Base-by-base conservation (phyloP, 2,888 invertebrate genomes). In the Apamea epomidion region DNA sequence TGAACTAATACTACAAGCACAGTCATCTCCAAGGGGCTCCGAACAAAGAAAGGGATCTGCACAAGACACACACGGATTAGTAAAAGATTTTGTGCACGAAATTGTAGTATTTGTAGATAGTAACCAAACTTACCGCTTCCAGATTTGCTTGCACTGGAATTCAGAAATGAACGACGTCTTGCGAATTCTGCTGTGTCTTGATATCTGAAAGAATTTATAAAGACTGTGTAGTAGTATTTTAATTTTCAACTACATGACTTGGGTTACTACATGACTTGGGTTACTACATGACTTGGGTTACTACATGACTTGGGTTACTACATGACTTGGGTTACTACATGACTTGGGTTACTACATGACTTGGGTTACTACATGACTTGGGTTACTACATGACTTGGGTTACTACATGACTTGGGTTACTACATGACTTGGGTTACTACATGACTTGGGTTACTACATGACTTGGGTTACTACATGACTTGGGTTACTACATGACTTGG, bases 101-200 rank as follows among this genome's bases (percentile, higher is more conserved):
- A 21, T 48, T 12, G 10, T 72, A 71, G 37, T 58, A n/a, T 62
- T 75, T 45, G 32, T 10, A 12, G 12, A 8, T 68, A 12, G 14
- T 32, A 29, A 60, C 0, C 8, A 65, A 81, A 92, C 95, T 94
- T 92, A 97, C 98, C 98, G 90, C 98, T 98, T 85, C 98, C 98
- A 88, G 97, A 96, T 95, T 97, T 97, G 87, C 95, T 96, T 25
- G 96, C 95, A 87, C 92, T 95, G 16, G 97, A 95, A 92, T 94
- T 95, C 76, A 97, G 93, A 89, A 98, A 97, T 37, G 97, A 97
- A 29, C 98, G 97, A 73, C 98, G 97, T 82, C 98, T 97, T 42
- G 98, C 98, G 94, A 98, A 98, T 91, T 98, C 98, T 21, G 98
- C 98, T 0, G 98, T 97, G 90, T 98, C 98, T 94, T 98, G 98